Conservation (phyloP, 2,797 vertebrate genomes). For the Pangasius djambal region DNA sequence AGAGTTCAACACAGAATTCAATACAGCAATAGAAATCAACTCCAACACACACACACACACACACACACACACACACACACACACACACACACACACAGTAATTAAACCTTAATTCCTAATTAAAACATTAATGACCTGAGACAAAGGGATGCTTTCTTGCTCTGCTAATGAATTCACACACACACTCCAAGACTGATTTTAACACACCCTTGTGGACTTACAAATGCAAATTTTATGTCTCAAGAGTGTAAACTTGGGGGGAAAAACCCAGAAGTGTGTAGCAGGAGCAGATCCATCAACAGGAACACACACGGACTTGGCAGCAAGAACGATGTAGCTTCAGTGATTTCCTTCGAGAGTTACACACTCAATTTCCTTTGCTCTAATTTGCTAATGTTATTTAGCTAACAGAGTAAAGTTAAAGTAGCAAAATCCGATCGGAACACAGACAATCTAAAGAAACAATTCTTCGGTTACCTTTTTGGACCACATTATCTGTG, state of each 20-base stretch:
- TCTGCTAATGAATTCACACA: constrained; percentile 23
- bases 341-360: background rate
- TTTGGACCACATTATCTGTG: background rate
- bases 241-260: background rate
- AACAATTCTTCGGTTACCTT: too few relatives aligned
- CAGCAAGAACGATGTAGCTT: background rate
- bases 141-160: constrained; percentile 6
- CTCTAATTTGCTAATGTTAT: background rate
- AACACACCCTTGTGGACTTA: background rate
- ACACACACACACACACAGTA: background rate
- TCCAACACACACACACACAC: background rate
- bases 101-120: constrained; percentile 22
- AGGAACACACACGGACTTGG: background rate
- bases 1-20: background rate
- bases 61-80: background rate
- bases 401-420: background rate
- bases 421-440: background rate
- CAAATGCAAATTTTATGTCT: background rate
- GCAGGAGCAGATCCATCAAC: background rate
- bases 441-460: background rate
- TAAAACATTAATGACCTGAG: constrained; percentile 23
- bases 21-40: background rate
- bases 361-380: background rate
- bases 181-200: background rate
- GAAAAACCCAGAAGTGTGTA: background rate